A percentile compares a stretch with the other conserved stretches of the same genome.
Evolutionary conservation across 2,888 invertebrate genomes (phyloP).

Genomic region (Cantharis rufa): DNA sequence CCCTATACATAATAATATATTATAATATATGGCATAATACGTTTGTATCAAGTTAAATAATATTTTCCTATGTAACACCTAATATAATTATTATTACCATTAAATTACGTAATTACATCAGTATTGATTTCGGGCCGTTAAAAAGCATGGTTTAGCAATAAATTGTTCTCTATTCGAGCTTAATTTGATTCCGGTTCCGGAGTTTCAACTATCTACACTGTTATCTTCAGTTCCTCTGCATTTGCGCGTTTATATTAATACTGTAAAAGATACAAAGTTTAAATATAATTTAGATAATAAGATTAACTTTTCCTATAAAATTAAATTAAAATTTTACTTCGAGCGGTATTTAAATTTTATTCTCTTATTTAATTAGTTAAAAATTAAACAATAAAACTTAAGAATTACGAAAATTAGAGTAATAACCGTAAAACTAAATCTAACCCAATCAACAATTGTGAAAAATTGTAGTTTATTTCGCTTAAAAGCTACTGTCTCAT

Average conservation of each 20-base stretch:
- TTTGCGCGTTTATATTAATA: slow-evolving; percentile 26
- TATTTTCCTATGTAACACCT: too few relatives aligned
- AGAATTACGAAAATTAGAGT: neutral
- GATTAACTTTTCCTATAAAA: neutral
- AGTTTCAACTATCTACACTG: slow-evolving; percentile 39
- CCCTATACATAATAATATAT: neutral
- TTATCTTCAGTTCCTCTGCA: slow-evolving; percentile 27
- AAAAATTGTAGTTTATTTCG: neutral
- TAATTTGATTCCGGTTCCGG: slow-evolving; percentile 46
- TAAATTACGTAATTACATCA: slow-evolving; percentile 39
- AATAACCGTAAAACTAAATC: neutral
- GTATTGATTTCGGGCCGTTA: slow-evolving; percentile 45
- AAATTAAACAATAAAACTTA: neutral
- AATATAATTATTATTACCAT: slow-evolving; percentile 28
- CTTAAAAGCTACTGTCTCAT: slow-evolving; percentile 7
- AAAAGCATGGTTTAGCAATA: slow-evolving; percentile 41
- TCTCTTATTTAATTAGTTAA: neutral
- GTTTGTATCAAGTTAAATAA: neutral
- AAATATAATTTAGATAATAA: neutral
- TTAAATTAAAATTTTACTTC: neutral
- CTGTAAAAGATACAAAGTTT: slow-evolving; percentile 10
- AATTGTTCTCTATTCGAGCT: slow-evolving; percentile 47
- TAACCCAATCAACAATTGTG: neutral
- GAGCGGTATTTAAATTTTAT: neutral
- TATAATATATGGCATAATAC: neutral